Conservation (phyloP, 2,113 vertebrate species). For the Buteo buteo region DNA sequence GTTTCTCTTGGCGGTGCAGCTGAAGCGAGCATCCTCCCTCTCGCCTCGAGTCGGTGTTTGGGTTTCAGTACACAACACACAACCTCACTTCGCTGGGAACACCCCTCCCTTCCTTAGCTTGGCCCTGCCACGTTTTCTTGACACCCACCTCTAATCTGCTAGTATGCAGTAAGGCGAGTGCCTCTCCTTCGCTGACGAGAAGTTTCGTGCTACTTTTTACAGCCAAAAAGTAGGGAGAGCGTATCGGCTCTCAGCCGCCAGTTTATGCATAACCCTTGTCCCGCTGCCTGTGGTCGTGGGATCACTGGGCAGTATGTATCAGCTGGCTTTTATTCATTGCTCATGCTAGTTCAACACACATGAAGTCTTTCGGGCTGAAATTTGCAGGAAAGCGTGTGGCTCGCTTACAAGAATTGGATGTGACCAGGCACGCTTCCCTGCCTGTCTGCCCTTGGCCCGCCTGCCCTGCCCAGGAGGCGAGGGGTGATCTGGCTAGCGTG, state of each 20-base stretch:
- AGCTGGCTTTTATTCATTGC: background rate
- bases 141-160: background rate
- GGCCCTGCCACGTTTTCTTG: background rate
- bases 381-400: rapidly evolving
- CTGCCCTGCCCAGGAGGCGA: background rate
- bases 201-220: background rate
- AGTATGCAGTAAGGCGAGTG: rapidly evolving
- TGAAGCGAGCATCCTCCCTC: no score
- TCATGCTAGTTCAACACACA: rapidly evolving
- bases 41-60: no score
- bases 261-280: rapidly evolving
- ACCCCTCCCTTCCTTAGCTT: background rate
- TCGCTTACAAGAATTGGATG: rapidly evolving
- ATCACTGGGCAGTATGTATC: background rate
- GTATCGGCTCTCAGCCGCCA: rapidly evolving
- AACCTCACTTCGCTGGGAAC: background rate
- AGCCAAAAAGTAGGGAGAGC: rapidly evolving
- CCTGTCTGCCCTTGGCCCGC: background rate
- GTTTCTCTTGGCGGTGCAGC: no score
- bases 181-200: background rate
- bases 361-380: background rate
- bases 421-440: rapidly evolving
- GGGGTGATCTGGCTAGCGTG: rapidly evolving
- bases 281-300: background rate
- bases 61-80: no score